Evolutionary conservation across 2,888 invertebrate genomes (phyloP).

Genomic region (Argyra leucocephala): DNA sequence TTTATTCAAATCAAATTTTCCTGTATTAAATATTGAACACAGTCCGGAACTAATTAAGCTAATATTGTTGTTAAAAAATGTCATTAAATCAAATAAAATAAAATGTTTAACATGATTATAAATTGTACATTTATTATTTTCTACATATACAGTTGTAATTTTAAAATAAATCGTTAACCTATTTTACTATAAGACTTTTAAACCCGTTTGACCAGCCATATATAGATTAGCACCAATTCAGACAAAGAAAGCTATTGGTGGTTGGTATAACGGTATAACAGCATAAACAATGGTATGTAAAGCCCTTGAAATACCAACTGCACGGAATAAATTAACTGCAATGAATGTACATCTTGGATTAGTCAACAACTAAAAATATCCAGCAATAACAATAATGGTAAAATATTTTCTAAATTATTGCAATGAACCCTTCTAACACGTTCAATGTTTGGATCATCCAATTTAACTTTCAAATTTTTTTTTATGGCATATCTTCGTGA

Average conservation of each 20-base stretch:
- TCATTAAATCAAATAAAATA: too few species aligned
- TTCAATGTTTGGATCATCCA: slow-evolving; percentile 46
- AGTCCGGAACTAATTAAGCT: too few species aligned
- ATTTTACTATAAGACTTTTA: too few species aligned
- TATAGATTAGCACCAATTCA: slow-evolving; percentile 42
- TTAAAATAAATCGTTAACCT: too few species aligned
- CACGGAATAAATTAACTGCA: slow-evolving; percentile 48
- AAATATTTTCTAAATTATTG: slow-evolving; percentile 54
- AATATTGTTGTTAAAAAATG: too few species aligned
- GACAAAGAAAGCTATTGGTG: slow-evolving; percentile 44
- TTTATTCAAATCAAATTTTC: too few species aligned
- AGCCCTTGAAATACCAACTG: slow-evolving; percentile 46
- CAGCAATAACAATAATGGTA: slow-evolving; percentile 48
- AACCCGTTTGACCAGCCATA: slow-evolving; percentile 43
- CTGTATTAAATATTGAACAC: too few species aligned
- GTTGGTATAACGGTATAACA: slow-evolving; percentile 47
- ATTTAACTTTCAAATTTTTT: slow-evolving; percentile 39
- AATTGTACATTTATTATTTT: too few species aligned
- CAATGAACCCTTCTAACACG: slow-evolving; percentile 47
- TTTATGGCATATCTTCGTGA: slow-evolving; percentile 41
- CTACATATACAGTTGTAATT: too few species aligned
- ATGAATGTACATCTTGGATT: slow-evolving; percentile 43
- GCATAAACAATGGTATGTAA: slow-evolving; percentile 51
- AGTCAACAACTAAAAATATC: slow-evolving; percentile 46
- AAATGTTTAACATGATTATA: too few species aligned